Conservation (phyloP, 1,140 invertebrate genomes). For the Gerris buenoi region DNA sequence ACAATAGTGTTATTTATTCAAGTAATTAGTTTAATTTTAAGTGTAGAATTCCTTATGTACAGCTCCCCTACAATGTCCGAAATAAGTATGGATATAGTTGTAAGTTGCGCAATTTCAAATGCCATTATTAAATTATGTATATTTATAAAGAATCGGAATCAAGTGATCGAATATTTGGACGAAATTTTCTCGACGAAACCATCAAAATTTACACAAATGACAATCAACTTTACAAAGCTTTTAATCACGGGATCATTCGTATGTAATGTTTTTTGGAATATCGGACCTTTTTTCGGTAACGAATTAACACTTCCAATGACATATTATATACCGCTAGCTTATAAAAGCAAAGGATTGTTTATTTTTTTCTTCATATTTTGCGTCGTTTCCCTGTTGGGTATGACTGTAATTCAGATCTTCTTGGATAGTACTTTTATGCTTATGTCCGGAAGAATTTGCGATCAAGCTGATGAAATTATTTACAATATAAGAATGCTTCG, state of each 20-base stretch:
- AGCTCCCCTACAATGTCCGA: neutral
- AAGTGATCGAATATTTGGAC: neutral
- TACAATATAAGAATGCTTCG: neutral
- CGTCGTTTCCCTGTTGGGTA: neutral
- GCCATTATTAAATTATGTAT: neutral
- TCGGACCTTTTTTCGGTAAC: neutral
- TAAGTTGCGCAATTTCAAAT: neutral
- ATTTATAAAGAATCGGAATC: neutral
- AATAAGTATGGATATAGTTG: neutral
- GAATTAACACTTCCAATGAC: neutral
- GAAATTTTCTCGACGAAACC: neutral
- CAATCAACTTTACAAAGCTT: neutral
- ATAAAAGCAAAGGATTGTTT: neutral
- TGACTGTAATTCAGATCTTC: neutral
- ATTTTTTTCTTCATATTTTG: neutral
- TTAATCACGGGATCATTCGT: neutral
- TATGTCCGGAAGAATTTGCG: neutral
- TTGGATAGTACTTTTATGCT: neutral
- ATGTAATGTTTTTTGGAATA: neutral
- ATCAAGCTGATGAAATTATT: neutral
- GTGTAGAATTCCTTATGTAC: neutral
- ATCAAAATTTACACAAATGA: neutral
- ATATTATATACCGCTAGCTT: neutral
- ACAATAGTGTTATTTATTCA: neutral
- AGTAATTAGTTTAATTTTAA: neutral